Percentiles rank a stretch among this genome's conserved stretches.
Conservation (phyloP, 2,797 vertebrate species). For the Hippocampus kuda region DNA sequence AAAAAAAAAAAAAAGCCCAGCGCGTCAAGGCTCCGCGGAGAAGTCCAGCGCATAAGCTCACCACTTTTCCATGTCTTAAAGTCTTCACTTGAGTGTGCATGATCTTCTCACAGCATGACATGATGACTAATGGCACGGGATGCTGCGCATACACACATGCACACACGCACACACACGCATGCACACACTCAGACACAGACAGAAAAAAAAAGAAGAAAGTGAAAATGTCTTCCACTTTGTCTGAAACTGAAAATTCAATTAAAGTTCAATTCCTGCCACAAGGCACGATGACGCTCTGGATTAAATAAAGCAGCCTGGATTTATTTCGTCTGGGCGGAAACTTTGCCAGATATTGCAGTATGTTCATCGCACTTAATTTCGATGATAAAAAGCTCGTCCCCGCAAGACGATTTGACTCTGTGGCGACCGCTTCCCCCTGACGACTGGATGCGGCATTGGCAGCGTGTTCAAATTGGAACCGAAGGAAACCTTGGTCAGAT, state of each 20-base stretch:
- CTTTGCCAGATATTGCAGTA: conserved; percentile 26
- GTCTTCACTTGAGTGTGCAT: conserved; percentile 10
- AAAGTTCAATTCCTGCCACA: conserved; percentile 8
- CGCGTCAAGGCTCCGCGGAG: conserved; percentile 38
- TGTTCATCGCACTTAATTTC: conserved; percentile 36
- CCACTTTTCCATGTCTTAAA: conserved; percentile 32
- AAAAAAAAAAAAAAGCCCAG: conserved; percentile 56
- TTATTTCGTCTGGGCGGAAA: conserved; percentile 19
- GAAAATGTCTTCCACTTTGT: conserved; percentile 3
- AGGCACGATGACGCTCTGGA: conserved; percentile 13
- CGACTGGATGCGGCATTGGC: conserved; percentile 40
- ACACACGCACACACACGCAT: too few relatives aligned
- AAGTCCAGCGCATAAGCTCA: conserved; percentile 29
- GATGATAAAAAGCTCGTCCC: conserved; percentile 38
- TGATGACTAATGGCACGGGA: conserved; percentile 14
- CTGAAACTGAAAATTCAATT: conserved; percentile 24
- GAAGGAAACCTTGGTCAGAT: conserved; percentile 49
- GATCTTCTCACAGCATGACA: conserved; percentile 6
- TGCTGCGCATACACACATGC: not conserved
- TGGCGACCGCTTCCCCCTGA: conserved; percentile 28
- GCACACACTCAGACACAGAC: not conserved
- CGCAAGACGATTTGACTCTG: conserved; percentile 15
- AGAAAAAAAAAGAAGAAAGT: not conserved
- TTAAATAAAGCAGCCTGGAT: conserved; percentile 29
- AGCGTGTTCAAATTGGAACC: conserved; percentile 21